These are phyloP conservation scores for Rotaria socialis DNA, from an alignment of 2,888 invertebrate species.

Conservation along the genomic window DNA sequence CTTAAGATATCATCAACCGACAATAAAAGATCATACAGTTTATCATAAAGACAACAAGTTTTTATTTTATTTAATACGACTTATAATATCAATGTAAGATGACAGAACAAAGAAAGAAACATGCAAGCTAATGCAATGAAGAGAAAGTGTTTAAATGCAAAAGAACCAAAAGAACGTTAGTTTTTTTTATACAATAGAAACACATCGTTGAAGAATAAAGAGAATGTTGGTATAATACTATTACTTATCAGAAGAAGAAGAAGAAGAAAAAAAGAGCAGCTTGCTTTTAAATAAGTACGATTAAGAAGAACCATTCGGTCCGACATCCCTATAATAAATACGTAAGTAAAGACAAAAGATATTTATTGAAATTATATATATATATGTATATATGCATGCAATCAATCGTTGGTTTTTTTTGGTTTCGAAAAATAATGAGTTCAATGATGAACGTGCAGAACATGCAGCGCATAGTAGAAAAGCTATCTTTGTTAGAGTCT, in stretches of 20 bases:
- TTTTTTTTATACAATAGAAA: constrained; percentile 8
- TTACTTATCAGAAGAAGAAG: background rate
- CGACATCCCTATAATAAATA: constrained; percentile 12
- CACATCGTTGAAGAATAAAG: background rate
- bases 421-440: background rate
- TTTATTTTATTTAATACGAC: background rate
- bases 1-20: background rate
- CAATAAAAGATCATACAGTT: background rate
- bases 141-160: background rate
- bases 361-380: background rate
- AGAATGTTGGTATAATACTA: background rate
- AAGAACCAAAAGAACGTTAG: background rate
- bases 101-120: background rate
- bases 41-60: background rate
- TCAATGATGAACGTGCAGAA: background rate
- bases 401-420: background rate
- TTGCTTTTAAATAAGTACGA: background rate
- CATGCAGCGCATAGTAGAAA: background rate
- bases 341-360: background rate
- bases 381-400: background rate
- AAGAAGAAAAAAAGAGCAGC: too few species aligned
- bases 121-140: too few species aligned
- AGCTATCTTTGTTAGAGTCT: background rate
- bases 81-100: background rate
- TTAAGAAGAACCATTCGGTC: constrained; percentile 13